phyloP scores from a whole-genome alignment of 2,888 invertebrate genomes.

The Rhagonycha lutea region DNA sequence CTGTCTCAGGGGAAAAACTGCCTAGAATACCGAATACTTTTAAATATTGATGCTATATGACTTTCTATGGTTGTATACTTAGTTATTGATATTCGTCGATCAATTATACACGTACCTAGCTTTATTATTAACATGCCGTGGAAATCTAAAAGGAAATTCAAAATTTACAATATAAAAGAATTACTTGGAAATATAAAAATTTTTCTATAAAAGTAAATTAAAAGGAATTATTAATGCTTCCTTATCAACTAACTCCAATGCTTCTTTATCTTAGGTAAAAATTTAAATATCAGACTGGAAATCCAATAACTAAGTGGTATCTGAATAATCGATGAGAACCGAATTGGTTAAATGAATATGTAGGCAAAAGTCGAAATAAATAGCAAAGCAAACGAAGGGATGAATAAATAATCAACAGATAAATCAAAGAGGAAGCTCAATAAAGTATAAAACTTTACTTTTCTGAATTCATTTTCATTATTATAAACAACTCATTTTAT shows the following conservation, averaged over 20 bases:
- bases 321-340: not conserved
- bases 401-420: not conserved
- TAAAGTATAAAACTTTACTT: not conserved
- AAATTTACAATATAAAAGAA: not conserved
- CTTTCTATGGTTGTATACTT: constrained; percentile 30
- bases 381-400: not conserved
- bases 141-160: not conserved
- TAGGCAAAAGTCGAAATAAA: not conserved
- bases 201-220: not conserved
- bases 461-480: not conserved
- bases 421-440: not conserved
- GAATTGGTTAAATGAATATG: not conserved
- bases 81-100: constrained; percentile 15
- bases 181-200: not conserved
- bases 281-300: not conserved
- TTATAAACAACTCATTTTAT: not conserved
- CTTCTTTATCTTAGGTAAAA: no score
- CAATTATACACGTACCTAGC: not conserved
- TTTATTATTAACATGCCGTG: not conserved
- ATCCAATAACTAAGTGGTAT: not conserved
- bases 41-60: constrained; percentile 41
- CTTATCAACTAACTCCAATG: not conserved
- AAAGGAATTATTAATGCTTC: not conserved
- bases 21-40: constrained; percentile 48
- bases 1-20: constrained; percentile 45